These are phyloP conservation scores for Azorinus chamasolen DNA, from an alignment of 2,888 invertebrate species.

Conservation along the genomic window DNA sequence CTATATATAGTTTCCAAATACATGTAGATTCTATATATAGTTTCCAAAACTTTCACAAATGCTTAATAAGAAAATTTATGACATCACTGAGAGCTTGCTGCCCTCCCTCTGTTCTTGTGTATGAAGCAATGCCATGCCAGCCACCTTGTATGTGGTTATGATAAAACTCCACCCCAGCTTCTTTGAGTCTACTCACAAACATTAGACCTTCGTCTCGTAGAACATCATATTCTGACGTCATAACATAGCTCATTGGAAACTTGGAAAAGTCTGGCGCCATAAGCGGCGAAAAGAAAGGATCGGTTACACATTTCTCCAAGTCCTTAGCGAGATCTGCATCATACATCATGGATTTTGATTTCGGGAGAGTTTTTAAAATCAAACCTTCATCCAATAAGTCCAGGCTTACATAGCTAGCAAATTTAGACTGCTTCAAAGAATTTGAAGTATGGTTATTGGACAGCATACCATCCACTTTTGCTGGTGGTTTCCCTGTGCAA, in stretches of 20 bases:
- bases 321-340: constrained; percentile 22
- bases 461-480: constrained; percentile 4
- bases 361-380: neutral
- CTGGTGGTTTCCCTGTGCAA: constrained; percentile 14
- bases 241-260: constrained; percentile 81
- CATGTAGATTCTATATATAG: too few species aligned
- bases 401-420: constrained; percentile 33
- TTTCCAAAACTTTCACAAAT: too few species aligned
- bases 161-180: constrained; percentile 70
- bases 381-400: neutral
- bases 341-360: too few species aligned
- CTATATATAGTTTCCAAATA: too few species aligned
- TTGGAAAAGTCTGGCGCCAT: constrained; percentile 74
- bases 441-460: constrained; percentile 63
- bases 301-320: constrained; percentile 40
- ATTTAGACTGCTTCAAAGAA: constrained; percentile 47
- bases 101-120: constrained; percentile 26
- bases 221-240: constrained; percentile 84
- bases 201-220: constrained; percentile 84
- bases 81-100: constrained; percentile 7
- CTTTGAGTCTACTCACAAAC: constrained; percentile 79
- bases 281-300: constrained; percentile 80
- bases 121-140: constrained; percentile 39
- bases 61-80: constrained; percentile 1
- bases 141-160: constrained; percentile 18